Base-by-base conservation (phyloP, 30 jellyfish, hydroid and myxozoan species). In the Turritopsis rubra region DNA sequence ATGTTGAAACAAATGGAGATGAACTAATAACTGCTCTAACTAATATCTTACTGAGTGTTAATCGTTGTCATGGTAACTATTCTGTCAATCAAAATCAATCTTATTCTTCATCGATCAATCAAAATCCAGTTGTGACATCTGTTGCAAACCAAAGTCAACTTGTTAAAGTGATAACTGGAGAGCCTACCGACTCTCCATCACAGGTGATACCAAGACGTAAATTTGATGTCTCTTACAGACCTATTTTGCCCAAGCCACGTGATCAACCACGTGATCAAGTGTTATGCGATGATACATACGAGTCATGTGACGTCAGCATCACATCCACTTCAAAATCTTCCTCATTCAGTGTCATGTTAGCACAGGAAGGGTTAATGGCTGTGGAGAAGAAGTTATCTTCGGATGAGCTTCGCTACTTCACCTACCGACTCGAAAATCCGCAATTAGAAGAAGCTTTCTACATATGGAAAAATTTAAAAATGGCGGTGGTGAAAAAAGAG, bases 391-490 rank as follows among this genome's bases (percentile, higher is more conserved):
- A 68, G 21, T 22, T 68, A 27, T 68, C 77, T 1, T 8, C 77
- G 4, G 77, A 68, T n/a, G 77, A 68, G 31, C 31, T 68, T 17
- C 77, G 77, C 30, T 68, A 68, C 30, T 68, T 68, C 30, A 8
- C 16, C 7, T 27, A 68, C 30, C 77, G 77, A 68, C 19, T n/a
- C 8, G 77, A 68, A 27, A 68, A 68, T 68, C 77, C 77, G 19
- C 77, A 68, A 1, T 68, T 68, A 68, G 77, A 68, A 27, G 77
- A 68, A 68, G 77, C 77, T 23, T 68, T 7, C 77, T 22, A 68
- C 9, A 27, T 68, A n/a, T 68, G 77, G 77, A 68, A 68, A 27
- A 68, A 68, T 27, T 19, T 68, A 19, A 68, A 68, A 68, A 9
- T 68, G 22, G 77, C 77, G 16, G 77, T 68, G 16, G 22, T n/a